phyloP scores from a whole-genome alignment of 1,140 invertebrate genomes.

The Drosophila pseudoobscura region DNA sequence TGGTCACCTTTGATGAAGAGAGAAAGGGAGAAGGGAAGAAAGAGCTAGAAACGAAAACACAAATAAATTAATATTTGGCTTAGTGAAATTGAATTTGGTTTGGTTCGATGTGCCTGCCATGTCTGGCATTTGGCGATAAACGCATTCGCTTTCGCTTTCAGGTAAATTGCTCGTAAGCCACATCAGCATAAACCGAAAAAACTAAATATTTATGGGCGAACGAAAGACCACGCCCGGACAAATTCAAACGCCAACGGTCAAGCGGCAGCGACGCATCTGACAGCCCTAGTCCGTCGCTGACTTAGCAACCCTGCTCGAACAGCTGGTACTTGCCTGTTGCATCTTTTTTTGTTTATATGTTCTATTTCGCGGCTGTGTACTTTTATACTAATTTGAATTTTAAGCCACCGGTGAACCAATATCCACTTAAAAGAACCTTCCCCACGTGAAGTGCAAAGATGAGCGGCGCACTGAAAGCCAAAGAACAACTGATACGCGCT shows the following conservation, averaged over 20 bases:
- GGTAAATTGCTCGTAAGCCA: slow-evolving; percentile 79
- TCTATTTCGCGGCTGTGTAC: too few relatives aligned
- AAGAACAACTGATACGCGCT: slow-evolving; percentile 62
- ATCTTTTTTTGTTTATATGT: too few relatives aligned
- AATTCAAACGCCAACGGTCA: too few relatives aligned
- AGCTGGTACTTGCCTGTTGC: too few relatives aligned
- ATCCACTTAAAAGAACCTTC: background rate
- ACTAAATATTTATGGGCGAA: too few relatives aligned
- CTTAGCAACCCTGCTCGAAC: too few relatives aligned
- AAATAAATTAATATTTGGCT: slow-evolving; percentile 82
- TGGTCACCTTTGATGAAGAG: slow-evolving; percentile 50
- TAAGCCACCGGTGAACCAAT: too few relatives aligned
- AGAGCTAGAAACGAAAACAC: slow-evolving; percentile 74
- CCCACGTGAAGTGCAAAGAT: slow-evolving; percentile 37
- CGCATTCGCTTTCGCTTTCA: slow-evolving; percentile 73
- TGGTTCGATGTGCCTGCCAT: slow-evolving; percentile 62
- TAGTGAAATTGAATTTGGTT: slow-evolving; percentile 80
- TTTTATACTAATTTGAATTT: too few relatives aligned
- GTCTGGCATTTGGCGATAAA: slow-evolving; percentile 73
- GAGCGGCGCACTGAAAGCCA: slow-evolving; percentile 48
- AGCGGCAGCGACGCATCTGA: too few relatives aligned
- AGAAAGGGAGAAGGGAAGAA: slow-evolving; percentile 19
- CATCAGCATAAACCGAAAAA: slow-evolving; percentile 69
- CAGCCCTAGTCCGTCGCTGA: too few relatives aligned
- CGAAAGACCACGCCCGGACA: too few relatives aligned